Evolutionary conservation across 2,888 invertebrate genomes (phyloP), one percentile per base, ranked within the genome.

Genomic region (Linnaemya vulpina): DNA sequence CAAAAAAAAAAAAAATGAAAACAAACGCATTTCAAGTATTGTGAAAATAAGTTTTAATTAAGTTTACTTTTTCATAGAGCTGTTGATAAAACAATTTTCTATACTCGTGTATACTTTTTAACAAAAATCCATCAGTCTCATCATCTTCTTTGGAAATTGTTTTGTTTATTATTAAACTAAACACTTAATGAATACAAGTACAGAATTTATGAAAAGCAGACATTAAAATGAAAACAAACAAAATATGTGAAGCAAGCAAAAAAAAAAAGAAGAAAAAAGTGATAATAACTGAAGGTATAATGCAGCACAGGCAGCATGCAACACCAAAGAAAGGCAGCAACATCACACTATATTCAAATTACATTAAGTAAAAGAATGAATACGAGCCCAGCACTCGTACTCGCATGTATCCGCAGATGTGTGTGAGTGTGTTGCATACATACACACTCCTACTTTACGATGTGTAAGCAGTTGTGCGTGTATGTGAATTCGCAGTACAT

Each of bases 311-410:
- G 46, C 58, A 46, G 30, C 49, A 76, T 67, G 58, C 49, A 77
- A 60, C 35, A 60, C 15, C 38, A 53, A 51, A 25, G 38, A 20
- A 49, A 51, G 68, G 68, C 60, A 40, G 38, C 53, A 35, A 38
- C 22, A 76, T 77, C 30, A 40, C 68, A 51, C 25, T 40, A 25
- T 62, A 78, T 70, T 78, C 20, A 78, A 70, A 78, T 62, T 53
- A 51, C 38, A 70, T 49, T 62, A 5, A 35, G 20, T 13, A 60
- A 30, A n/a, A n/a, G n/a, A n/a, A n/a, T n/a, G 49, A 73, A 49
- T 49, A 49, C 20, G 30, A 38, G 10, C n/a, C 7, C n/a, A 20
- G 20, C 30, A 30, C 3, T 30, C 30, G 30, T 20, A 17, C 11
- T 13, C 15, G 17, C 1, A 49, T 17, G 17, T n/a, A 46, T 4